These are phyloP conservation scores for Erannis defoliaria DNA, from an alignment of 2,888 invertebrate species.

Conservation along the genomic window DNA sequence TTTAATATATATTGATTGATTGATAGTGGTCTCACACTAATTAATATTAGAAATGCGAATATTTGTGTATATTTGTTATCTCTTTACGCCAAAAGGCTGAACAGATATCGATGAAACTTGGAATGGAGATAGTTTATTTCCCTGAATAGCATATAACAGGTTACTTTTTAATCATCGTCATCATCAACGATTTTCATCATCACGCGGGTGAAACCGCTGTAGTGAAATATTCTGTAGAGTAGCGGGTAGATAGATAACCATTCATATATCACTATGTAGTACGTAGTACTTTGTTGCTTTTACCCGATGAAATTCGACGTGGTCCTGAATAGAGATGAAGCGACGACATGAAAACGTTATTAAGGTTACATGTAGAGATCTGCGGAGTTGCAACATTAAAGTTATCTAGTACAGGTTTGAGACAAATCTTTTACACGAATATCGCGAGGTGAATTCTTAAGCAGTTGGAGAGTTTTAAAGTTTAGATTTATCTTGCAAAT, in stretches of 20 bases:
- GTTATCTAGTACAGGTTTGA: conserved; percentile 17
- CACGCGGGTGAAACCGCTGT: too few species aligned
- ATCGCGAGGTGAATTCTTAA: conserved; percentile 9
- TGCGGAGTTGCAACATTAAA: conserved; percentile 20
- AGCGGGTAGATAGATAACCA: background rate
- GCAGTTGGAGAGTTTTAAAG: background rate
- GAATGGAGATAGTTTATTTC: too few species aligned
- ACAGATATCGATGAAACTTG: too few species aligned
- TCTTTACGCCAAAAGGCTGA: too few species aligned
- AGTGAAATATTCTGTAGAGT: conserved; percentile 14
- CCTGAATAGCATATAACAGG: too few species aligned
- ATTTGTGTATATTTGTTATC: too few species aligned
- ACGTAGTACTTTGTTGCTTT: conserved; percentile 48
- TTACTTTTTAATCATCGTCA: too few species aligned
- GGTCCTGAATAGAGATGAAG: conserved; percentile 39
- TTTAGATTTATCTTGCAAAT: background rate
- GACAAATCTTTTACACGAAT: conserved; percentile 11
- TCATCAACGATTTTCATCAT: too few species aligned
- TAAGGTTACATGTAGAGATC: conserved; percentile 23
- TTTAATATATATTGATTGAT: too few species aligned
- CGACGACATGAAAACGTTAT: conserved; percentile 35
- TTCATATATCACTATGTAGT: conserved; percentile 27
- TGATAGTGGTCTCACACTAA: too few species aligned
- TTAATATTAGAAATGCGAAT: too few species aligned
- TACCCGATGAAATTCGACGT: conserved; percentile 55